Evolutionary conservation across 2,797 vertebrate genomes (phyloP).

Genomic region (Rhinoraja longicauda): DNA sequence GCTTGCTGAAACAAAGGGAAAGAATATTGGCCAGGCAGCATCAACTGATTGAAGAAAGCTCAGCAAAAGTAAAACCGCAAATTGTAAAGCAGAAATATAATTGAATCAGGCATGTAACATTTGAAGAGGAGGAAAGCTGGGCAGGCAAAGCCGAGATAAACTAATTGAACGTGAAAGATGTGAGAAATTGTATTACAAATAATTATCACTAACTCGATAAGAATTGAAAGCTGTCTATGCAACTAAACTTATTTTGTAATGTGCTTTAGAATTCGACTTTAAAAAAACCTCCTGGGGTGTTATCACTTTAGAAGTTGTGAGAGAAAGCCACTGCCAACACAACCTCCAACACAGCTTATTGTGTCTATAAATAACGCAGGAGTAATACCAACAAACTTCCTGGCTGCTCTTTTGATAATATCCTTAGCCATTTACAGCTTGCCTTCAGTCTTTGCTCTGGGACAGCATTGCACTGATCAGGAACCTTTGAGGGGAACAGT

Average conservation of each 20-base stretch:
- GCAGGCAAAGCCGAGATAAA: background rate
- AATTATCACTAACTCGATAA: background rate
- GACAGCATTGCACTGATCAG: background rate
- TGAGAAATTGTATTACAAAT: background rate
- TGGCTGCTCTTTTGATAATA: background rate
- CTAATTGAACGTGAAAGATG: background rate
- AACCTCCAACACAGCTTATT: background rate
- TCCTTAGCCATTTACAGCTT: slow-evolving; percentile 3
- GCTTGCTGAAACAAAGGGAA: background rate
- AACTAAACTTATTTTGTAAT: background rate
- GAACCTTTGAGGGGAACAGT: background rate
- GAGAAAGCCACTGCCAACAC: background rate
- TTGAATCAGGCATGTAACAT: background rate
- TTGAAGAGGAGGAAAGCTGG: background rate
- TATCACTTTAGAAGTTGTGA: background rate
- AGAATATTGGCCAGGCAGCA: background rate
- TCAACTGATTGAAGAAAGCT: background rate
- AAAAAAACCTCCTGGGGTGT: background rate
- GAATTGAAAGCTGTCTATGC: background rate
- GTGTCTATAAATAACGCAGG: slow-evolving; percentile 1
- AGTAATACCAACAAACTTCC: background rate
- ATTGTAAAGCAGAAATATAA: background rate
- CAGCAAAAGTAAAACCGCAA: background rate
- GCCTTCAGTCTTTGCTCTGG: background rate
- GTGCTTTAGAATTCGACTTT: background rate